Conservation (phyloP, 2,797 vertebrate species). For the Brotogeris chrysoptera region DNA sequence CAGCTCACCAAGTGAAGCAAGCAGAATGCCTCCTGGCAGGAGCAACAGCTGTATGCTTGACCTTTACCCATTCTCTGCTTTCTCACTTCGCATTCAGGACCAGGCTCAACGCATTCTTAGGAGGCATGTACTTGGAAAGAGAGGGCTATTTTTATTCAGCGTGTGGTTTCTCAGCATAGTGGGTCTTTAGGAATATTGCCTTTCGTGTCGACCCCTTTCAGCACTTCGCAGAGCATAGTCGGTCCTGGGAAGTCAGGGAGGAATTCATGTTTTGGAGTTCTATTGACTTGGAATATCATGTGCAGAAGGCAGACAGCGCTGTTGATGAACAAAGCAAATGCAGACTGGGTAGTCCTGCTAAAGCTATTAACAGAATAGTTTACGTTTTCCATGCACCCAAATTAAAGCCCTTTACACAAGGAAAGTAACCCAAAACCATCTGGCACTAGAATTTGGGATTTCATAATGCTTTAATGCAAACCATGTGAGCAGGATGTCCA, state of each 20-base stretch:
- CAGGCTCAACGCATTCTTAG: neutral
- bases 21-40: neutral
- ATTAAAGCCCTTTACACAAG: slow-evolving; percentile 28
- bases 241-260: neutral
- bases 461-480: slow-evolving; percentile 52
- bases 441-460: slow-evolving; percentile 41
- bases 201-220: neutral
- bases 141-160: slow-evolving; percentile 28
- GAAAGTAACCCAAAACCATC: slow-evolving; percentile 47
- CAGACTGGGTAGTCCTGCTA: slow-evolving; percentile 9
- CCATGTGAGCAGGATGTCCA: slow-evolving; percentile 40
- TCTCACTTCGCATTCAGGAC: neutral
- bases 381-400: slow-evolving; percentile 50
- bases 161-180: slow-evolving; percentile 30
- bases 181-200: slow-evolving; percentile 39
- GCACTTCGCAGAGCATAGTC: neutral
- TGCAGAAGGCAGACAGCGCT: slow-evolving; percentile 14
- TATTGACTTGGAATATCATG: neutral
- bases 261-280: neutral
- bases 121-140: neutral
- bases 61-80: slow-evolving; percentile 22
- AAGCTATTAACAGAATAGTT: slow-evolving; percentile 27
- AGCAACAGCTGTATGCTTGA: slow-evolving; percentile 20
- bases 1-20: neutral
- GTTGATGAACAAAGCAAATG: slow-evolving; percentile 1